Evolutionary conservation across 1,140 invertebrate genomes (phyloP), one percentile per base, ranked within the genome.

Genomic region (Drosophila arizonae): DNA sequence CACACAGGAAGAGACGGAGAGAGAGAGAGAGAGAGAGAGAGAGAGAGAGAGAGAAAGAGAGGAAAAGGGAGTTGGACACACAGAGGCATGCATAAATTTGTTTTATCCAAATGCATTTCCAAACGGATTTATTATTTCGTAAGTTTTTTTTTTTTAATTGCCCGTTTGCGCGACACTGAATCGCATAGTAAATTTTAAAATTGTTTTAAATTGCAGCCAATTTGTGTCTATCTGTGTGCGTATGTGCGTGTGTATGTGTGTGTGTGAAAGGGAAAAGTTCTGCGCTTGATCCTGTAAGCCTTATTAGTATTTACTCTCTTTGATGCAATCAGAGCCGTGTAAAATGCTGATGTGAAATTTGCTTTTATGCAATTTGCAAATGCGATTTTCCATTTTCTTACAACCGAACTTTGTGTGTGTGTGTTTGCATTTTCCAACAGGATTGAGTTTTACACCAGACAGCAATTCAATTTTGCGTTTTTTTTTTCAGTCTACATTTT

Each of bases 81-180:
- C 65, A 41, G 13, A 48, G 8, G 52, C 64, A 39, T 17, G 52
- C 15, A 33, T 33, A 17, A 8, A 54, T 56, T 61, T 50, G 43
- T 33, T 46, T 15, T 43, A 51, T 69, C 55, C 82, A 57, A 80
- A 55, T 62, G 50, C 54, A 72, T 70, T 70, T 51, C 57, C 62
- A 65, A 76, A 73, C 70, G 75, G 79, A 87, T 86, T 87, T 86
- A 87, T 87, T 86, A 81, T 86, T 87, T 86, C 76, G 77, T 64
- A 65, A 72, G 56, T 48, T 65, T 82, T 87, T 86, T 82, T 87
- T 86, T 33, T 85, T 87, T 76, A 78, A 81, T 76, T 76, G 64
- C 67, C 60, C 57, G 55, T 68, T 67, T 52, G 52, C 54, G 45
- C 62, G 51, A 48, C 58, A 17, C 41, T 62, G 55, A 30, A 70